These are phyloP conservation scores for Epistrophe eligans DNA, from an alignment of 2,888 invertebrate species.

Conservation along the genomic window DNA sequence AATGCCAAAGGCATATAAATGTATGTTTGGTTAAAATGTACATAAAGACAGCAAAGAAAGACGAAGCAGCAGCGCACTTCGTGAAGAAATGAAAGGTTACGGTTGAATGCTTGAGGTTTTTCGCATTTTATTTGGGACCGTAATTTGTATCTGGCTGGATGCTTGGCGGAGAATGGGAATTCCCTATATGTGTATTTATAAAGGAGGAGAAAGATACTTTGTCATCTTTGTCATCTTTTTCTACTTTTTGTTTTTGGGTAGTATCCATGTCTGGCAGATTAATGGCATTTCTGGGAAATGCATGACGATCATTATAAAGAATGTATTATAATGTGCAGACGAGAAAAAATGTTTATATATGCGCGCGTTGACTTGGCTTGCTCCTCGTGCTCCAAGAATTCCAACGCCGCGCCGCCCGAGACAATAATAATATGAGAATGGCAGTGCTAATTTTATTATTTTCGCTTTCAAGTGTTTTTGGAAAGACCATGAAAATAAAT, in stretches of 20 bases:
- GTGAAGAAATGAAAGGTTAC: constrained; percentile 44
- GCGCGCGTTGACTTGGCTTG: constrained; percentile 3
- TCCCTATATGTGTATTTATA: constrained; percentile 30
- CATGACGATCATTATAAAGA: constrained; percentile 6
- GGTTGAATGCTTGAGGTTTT: constrained; percentile 25
- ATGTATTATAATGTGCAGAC: not conserved
- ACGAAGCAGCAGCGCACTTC: not conserved
- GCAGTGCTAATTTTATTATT: constrained; percentile 37
- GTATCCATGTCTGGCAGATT: constrained; percentile 46
- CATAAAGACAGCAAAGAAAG: not conserved
- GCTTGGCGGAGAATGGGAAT: constrained; percentile 48
- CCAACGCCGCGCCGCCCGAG: not conserved
- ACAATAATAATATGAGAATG: not conserved
- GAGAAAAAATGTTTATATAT: constrained; percentile 31
- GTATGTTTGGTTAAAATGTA: too few species aligned
- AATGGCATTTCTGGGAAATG: constrained; percentile 68
- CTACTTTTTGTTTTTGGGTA: not conserved
- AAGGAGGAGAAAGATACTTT: constrained; percentile 11
- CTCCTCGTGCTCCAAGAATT: not conserved
- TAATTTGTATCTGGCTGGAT: constrained; percentile 19
- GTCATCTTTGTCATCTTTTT: constrained; percentile 19
- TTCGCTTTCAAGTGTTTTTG: constrained; percentile 14
- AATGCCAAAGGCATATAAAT: constrained; percentile 32
- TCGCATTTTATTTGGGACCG: constrained; percentile 45
- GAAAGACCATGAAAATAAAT: constrained; percentile 22